These are phyloP conservation scores for Gobionotothen gibberifrons DNA, from an alignment of 2,797 vertebrate species.

Conservation along the genomic window DNA sequence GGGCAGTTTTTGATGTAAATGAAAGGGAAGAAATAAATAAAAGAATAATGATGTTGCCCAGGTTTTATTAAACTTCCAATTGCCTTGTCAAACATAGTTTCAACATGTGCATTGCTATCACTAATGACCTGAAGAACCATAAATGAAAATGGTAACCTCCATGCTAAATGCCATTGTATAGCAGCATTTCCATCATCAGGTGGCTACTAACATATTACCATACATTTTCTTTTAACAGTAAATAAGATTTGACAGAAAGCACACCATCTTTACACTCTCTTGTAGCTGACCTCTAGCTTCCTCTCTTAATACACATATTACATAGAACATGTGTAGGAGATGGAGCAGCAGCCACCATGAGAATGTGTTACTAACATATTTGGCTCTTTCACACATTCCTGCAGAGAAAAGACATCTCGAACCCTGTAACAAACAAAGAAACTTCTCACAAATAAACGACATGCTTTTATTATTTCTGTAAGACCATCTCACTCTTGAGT, in stretches of 20 bases:
- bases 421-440: background rate
- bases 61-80: background rate
- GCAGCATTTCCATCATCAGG: background rate
- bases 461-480: background rate
- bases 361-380: background rate
- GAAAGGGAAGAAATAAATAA: too few species aligned
- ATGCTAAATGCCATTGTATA: background rate
- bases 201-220: background rate
- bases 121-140: background rate
- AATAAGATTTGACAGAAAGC: constrained; percentile 6
- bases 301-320: background rate
- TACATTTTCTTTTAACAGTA: background rate
- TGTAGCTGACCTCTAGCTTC: constrained; percentile 4
- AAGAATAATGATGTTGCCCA: too few species aligned
- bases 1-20: too few species aligned
- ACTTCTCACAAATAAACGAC: background rate
- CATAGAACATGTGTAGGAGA: background rate
- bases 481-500: background rate
- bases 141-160: background rate
- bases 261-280: background rate
- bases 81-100: background rate
- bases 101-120: background rate
- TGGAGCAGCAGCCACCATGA: background rate
- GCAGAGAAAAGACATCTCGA: background rate
- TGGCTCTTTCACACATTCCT: background rate